A percentile compares a stretch with the other conserved stretches of the same genome.
Evolutionary conservation across 30 jellyfish, hydroid and myxozoan species (phyloP).

Genomic region (Chironex yamaguchii): DNA sequence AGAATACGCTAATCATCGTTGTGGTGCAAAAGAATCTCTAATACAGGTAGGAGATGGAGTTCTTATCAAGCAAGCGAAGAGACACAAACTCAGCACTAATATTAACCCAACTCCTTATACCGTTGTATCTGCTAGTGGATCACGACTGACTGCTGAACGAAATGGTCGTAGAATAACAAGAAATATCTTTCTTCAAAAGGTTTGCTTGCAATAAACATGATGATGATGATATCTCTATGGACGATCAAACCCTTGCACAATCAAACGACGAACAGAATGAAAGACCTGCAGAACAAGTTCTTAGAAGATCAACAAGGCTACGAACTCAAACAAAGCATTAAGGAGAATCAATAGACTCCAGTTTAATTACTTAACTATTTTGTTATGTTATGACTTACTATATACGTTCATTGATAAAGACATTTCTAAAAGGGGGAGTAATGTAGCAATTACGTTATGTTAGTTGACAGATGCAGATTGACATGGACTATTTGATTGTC

Average conservation of each 20-base stretch:
- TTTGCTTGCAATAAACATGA: no score
- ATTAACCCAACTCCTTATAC: conserved; percentile 2
- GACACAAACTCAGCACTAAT: conserved; percentile 11
- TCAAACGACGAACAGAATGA: no score
- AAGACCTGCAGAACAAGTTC: no score
- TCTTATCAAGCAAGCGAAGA: neutral
- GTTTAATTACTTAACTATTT: neutral
- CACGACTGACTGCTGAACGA: neutral
- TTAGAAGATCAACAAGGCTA: neutral
- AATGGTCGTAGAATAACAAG: neutral
- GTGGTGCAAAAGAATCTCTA: neutral
- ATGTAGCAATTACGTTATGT: no score
- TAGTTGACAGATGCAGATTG: no score
- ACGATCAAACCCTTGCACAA: no score
- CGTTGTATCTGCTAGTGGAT: neutral
- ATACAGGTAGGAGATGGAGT: conserved; percentile 3
- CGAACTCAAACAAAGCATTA: neutral
- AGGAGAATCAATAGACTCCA: conserved; percentile 8
- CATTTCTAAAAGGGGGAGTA: no score
- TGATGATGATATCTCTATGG: no score
- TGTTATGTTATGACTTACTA: no score
- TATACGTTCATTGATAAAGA: no score
- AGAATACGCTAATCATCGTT: conserved; percentile 27
- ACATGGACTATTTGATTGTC: no score
- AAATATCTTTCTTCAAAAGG: no score